phyloP scores from a whole-genome alignment of 1,140 invertebrate species.

The Panagrolaimus sp. region DNA sequence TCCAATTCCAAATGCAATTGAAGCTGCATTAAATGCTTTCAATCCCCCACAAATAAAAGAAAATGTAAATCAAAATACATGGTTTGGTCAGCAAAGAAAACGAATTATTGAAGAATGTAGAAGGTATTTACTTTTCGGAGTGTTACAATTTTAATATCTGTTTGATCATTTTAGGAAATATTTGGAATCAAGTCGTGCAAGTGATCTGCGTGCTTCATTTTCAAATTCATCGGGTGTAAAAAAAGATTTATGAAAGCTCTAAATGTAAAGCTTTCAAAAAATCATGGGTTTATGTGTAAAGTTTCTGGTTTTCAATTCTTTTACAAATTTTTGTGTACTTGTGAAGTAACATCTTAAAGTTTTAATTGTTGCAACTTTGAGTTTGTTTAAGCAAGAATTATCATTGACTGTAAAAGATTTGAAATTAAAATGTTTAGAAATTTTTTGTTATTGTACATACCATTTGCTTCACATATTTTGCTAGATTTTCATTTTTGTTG shows the following conservation, averaged over 20 bases:
- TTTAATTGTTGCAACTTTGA: too few relatives aligned
- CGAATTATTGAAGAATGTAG: slow-evolving; percentile 4
- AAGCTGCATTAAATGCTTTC: not conserved
- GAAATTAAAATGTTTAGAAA: too few relatives aligned
- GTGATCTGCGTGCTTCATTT: slow-evolving; percentile 1
- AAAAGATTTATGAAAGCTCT: not conserved
- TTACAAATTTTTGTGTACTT: too few relatives aligned
- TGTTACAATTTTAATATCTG: not conserved
- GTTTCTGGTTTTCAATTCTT: too few relatives aligned
- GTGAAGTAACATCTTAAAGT: too few relatives aligned
- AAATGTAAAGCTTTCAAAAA: too few relatives aligned
- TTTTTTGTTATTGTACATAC: too few relatives aligned
- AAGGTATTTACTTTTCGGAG: not conserved
- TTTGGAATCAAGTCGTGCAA: slow-evolving; percentile 2
- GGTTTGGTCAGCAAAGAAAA: not conserved
- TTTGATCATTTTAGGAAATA: not conserved
- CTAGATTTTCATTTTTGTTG: too few relatives aligned
- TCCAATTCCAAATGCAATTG: not conserved
- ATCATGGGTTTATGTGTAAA: too few relatives aligned
- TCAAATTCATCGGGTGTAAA: not conserved
- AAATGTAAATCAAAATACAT: not conserved
- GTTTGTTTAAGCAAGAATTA: too few relatives aligned
- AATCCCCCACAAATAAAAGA: not conserved
- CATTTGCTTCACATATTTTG: too few relatives aligned
- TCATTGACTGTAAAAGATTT: too few relatives aligned